phyloP scores from a whole-genome alignment of 2,797 vertebrate genomes.

The Limosa lapponica region DNA sequence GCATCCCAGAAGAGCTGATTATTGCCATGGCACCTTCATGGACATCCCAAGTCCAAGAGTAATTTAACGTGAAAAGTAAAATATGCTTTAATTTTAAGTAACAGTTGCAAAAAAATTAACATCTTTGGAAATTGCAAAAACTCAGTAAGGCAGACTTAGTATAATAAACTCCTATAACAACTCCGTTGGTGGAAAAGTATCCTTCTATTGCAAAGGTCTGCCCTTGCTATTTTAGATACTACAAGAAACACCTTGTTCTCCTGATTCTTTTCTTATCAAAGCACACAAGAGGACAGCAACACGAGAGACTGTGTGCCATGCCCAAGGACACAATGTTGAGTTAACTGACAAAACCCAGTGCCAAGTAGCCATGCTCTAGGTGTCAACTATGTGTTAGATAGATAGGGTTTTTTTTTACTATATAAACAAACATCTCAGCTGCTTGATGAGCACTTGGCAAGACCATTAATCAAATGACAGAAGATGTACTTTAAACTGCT shows the following conservation, averaged over 20 bases:
- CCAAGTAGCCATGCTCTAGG: background rate
- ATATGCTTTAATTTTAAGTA: background rate
- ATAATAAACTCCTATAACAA: background rate
- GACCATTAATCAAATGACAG: background rate
- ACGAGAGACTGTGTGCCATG: background rate
- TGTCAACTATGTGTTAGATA: background rate
- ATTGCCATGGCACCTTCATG: background rate
- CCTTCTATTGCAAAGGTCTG: background rate
- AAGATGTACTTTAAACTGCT: background rate
- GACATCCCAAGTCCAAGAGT: background rate
- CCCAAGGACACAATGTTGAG: conserved; percentile 8
- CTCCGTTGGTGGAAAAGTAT: background rate
- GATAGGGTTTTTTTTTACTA: background rate
- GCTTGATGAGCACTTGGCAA: background rate
- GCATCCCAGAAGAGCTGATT: background rate
- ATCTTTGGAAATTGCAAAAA: background rate
- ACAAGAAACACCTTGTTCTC: background rate
- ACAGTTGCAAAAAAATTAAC: background rate
- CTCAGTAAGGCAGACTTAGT: background rate
- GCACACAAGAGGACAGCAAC: background rate
- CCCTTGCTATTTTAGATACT: background rate
- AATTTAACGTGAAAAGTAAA: background rate
- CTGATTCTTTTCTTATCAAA: background rate
- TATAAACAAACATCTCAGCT: background rate
- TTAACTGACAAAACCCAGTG: background rate